These are phyloP conservation scores for Varanus salvator DNA, from an alignment of 2,113 vertebrate genomes.

Conservation along the genomic window DNA sequence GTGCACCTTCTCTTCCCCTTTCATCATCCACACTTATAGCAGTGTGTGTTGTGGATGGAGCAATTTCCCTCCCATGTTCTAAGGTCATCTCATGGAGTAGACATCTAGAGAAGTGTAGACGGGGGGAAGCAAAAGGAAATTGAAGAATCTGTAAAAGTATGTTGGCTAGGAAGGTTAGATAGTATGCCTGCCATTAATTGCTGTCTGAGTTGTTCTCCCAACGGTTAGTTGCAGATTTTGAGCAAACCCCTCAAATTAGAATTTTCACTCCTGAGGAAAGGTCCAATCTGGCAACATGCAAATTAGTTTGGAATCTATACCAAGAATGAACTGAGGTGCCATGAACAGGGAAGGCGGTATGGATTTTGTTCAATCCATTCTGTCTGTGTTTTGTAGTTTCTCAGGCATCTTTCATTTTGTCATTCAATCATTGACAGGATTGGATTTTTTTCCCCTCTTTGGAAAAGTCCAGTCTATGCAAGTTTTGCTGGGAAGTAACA, in stretches of 20 bases:
- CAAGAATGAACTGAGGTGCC: background rate
- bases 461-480: too few species aligned
- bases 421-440: too few species aligned
- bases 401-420: too few species aligned
- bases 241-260: background rate
- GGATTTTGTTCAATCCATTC: too few species aligned
- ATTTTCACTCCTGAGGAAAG: too few species aligned
- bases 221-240: background rate
- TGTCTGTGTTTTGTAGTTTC: too few species aligned
- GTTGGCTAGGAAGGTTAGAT: background rate
- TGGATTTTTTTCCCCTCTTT: too few species aligned
- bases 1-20: background rate
- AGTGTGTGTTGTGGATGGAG: background rate
- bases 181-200: background rate
- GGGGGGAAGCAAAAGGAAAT: background rate
- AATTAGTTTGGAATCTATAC: background rate
- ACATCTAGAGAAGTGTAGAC: background rate
- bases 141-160: background rate
- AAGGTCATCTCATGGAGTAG: background rate
- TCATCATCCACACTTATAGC: background rate
- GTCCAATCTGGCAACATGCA: background rate
- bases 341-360: too few species aligned
- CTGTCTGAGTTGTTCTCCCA: background rate
- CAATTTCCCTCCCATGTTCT: background rate
- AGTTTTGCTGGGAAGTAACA: too few species aligned